A percentile compares a stretch with the other conserved stretches of the same genome.
Evolutionary conservation across 2,113 vertebrate species (phyloP).

Genomic region (Pachyramphus minor): DNA sequence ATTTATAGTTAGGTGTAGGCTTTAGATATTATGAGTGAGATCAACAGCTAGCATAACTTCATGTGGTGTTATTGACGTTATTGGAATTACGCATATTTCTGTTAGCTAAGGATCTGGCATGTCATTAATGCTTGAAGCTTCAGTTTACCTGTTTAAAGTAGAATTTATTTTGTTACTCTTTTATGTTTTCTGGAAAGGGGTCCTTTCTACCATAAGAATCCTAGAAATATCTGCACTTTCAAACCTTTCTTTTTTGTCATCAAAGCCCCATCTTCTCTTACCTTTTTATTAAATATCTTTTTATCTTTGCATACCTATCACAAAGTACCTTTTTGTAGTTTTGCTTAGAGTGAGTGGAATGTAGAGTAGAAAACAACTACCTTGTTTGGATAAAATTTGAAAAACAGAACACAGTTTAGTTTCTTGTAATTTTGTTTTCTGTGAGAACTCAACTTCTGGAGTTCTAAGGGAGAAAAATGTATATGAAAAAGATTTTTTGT

Average conservation of each 20-base stretch:
- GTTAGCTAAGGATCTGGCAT: neutral
- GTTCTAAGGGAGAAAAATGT: neutral
- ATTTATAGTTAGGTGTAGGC: conserved; percentile 58
- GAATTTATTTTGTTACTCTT: neutral
- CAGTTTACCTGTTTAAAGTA: neutral
- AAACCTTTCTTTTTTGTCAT: neutral
- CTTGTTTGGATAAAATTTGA: neutral
- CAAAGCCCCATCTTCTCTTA: neutral
- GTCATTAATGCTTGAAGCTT: neutral
- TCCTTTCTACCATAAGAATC: neutral
- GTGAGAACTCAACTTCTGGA: neutral
- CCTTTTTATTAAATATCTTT: neutral
- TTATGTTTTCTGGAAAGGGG: neutral
- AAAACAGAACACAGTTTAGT: neutral
- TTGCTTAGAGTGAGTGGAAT: neutral
- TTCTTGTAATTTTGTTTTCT: neutral
- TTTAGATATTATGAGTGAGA: conserved; percentile 14
- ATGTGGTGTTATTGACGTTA: neutral
- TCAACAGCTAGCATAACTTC: conserved; percentile 30
- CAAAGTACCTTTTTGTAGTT: neutral
- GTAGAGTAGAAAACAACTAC: neutral
- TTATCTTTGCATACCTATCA: neutral
- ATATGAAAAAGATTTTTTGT: neutral
- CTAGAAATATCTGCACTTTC: neutral
- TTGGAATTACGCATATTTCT: neutral